phyloP scores from a whole-genome alignment of 2,113 vertebrate genomes.

The Conger conger region DNA sequence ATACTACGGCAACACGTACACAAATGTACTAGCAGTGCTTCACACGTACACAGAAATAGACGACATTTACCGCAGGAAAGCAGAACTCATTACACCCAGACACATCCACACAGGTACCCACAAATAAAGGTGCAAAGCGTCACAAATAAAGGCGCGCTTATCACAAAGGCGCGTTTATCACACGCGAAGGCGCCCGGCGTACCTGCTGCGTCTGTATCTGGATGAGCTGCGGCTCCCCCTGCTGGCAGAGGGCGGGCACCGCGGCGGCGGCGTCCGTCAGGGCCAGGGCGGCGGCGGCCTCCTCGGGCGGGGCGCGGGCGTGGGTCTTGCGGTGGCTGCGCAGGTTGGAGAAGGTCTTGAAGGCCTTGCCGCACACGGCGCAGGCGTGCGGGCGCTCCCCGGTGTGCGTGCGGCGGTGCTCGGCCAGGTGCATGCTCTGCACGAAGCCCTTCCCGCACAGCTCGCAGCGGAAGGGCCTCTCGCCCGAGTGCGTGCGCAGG shows the following conservation, averaged over 20 bases:
- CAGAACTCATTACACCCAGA: no score
- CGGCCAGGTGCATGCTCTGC: conserved; percentile 85
- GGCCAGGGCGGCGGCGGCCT: conserved; percentile 40
- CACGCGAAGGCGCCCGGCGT: conserved; percentile 64
- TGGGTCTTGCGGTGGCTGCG: conserved; percentile 87
- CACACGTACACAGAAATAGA: no score
- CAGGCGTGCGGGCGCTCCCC: conserved; percentile 82
- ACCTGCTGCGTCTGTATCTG: conserved; percentile 69
- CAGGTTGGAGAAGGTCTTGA: conserved; percentile 86
- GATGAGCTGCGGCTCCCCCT: conserved; percentile 61
- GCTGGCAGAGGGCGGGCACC: conserved; percentile 36
- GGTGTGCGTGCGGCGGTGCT: conserved; percentile 82
- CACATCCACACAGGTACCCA: no score
- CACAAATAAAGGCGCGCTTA: no score
- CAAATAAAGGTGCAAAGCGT: no score
- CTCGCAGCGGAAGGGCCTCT: conserved; percentile 80
- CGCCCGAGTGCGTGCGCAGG: conserved; percentile 81
- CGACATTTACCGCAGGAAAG: no score
- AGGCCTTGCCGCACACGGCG: conserved; percentile 77
- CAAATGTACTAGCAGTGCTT: no score
- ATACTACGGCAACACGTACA: neutral
- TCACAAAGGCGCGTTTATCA: no score
- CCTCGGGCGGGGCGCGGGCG: conserved; percentile 58
- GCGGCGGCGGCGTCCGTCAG: conserved; percentile 39
- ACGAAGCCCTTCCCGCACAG: conserved; percentile 83